Evolutionary conservation across 2,797 vertebrate genomes (phyloP).

Genomic region (Centroberyx gerrardi): DNA sequence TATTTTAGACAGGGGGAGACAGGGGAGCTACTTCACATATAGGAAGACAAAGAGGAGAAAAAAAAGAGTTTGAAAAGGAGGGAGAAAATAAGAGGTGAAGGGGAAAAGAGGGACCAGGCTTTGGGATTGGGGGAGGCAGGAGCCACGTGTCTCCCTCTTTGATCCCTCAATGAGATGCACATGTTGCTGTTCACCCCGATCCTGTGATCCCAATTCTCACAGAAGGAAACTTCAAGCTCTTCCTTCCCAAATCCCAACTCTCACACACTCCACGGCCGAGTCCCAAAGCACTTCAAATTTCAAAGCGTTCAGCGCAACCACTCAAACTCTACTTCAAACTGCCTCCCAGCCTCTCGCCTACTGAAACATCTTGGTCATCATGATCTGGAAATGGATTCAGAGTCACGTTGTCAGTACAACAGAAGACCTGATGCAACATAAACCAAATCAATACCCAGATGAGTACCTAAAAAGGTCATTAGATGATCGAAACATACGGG

Average conservation of each 20-base stretch:
- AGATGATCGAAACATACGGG: not conserved
- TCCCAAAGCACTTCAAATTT: slow-evolving; percentile 22
- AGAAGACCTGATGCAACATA: not conserved
- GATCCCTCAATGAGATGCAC: slow-evolving; percentile 81
- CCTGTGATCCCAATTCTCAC: slow-evolving; percentile 40
- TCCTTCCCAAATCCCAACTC: slow-evolving; percentile 31
- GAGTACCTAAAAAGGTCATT: not conserved
- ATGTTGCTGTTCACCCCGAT: slow-evolving; percentile 64
- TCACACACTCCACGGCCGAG: not conserved
- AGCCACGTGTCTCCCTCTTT: slow-evolving; percentile 72
- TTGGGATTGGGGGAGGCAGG: slow-evolving; percentile 36
- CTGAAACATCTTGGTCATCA: not conserved
- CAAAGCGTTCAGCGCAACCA: slow-evolving; percentile 1
- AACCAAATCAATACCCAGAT: slow-evolving; percentile 2
- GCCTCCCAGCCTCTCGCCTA: not conserved
- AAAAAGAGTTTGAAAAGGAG: slow-evolving; percentile 23
- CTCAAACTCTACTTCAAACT: slow-evolving; percentile 1
- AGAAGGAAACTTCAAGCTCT: slow-evolving; percentile 34
- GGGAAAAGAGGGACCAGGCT: slow-evolving; percentile 35
- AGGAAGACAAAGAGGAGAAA: slow-evolving; percentile 31
- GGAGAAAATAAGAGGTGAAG: slow-evolving; percentile 46
- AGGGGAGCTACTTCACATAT: slow-evolving; percentile 16
- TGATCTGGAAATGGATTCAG: not conserved
- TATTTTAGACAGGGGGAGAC: slow-evolving; percentile 39
- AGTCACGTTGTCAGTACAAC: not conserved